Evolutionary conservation across 2,113 vertebrate species (phyloP), one percentile per base, ranked within the genome.

Genomic region (Amphiprion ocellaris): DNA sequence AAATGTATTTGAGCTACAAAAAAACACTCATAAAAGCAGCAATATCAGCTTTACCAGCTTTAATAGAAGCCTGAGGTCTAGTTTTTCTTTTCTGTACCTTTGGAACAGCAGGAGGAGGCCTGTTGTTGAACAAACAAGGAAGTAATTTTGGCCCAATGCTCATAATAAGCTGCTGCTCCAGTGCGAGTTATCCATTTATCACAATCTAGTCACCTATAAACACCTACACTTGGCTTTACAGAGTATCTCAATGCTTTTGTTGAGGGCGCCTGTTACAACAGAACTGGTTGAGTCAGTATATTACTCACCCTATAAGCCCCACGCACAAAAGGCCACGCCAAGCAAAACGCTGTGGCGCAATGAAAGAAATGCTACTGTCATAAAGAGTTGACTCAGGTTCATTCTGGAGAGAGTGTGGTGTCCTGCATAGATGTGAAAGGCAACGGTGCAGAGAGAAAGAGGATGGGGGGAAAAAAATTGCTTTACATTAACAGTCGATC

Each of bases 401-500:
- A 9, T 12, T 10, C 11, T 37, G n/a, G 47, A 64, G 1, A 3
- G 17, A 65, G 50, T 8, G 39, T 3, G 17, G 17, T 37, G 26
- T 71, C 65, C 85, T 91, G 89, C 90, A 91, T 89, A 88, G 89
- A 79, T 85, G 17, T 66, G 21, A 65, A n/a, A 33, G 46, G 56
- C 5, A 16, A 24, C 15, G 1, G 2, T 44, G 58, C 62, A 80
- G 65, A 52, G 28, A 65, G 12, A 65, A n/a, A n/a, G 56, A n/a
- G 19, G 21, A 55, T 21, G 65, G 10, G 60, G 17, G 23, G 59
- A 19, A 16, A 19, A 47, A 8, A 67, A 16, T 6, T 46, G 59
- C 14, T 33, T 41, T 21, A 1, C n/a, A n/a, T 50, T 62, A 72
- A 41, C 28, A 72, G 77, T 50, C 53, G 46, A 17, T 68, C 23